A percentile compares a stretch with the other conserved stretches of the same genome.
Evolutionary conservation across 2,113 vertebrate genomes (phyloP).

Genomic region (Tamias sibiricus): DNA sequence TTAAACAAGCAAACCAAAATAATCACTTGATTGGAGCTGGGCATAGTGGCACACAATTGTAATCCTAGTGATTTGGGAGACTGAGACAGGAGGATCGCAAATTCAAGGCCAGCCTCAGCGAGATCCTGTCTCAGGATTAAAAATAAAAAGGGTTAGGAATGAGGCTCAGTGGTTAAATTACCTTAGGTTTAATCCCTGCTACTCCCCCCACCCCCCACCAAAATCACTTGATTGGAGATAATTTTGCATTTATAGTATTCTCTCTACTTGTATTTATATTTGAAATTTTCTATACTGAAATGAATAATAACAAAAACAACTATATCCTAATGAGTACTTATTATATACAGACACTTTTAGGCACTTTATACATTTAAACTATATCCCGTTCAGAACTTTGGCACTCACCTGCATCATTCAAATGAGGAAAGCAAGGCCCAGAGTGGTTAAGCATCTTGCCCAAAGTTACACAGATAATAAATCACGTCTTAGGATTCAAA

Average conservation of each 20-base stretch:
- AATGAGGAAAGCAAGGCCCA: background rate
- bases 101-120: too few relatives aligned
- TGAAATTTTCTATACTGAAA: slow-evolving; percentile 23
- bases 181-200: too few relatives aligned
- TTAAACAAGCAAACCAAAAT: slow-evolving; percentile 23
- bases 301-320: background rate
- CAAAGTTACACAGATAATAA: background rate
- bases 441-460: background rate
- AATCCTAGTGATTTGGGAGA: too few relatives aligned
- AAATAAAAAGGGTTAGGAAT: too few relatives aligned
- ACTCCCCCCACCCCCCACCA: too few relatives aligned
- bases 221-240: background rate
- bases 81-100: too few relatives aligned
- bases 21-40: background rate
- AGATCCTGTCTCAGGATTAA: too few relatives aligned
- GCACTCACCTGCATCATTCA: background rate
- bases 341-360: background rate
- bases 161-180: too few relatives aligned
- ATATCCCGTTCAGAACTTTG: background rate
- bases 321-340: background rate
- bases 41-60: too few relatives aligned
- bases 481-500: background rate
- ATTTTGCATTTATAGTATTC: background rate
- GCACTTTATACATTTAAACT: background rate
- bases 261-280: background rate